Conservation (phyloP, 2,113 vertebrate genomes). For the Melanocharis versteri region DNA sequence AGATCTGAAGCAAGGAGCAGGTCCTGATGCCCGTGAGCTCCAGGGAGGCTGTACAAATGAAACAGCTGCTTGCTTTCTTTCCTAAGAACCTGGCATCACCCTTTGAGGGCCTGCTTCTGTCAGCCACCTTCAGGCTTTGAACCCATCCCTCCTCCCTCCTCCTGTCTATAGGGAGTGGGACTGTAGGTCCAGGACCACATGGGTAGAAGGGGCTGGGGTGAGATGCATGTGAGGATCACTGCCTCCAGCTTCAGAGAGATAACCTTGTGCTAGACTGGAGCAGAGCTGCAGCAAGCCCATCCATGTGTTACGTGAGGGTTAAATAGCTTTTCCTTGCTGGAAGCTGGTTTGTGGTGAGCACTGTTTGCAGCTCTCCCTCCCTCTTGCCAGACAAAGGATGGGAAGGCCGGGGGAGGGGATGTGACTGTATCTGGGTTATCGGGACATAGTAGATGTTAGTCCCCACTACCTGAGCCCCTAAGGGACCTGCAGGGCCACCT, state of each 20-base stretch:
- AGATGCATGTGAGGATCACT: fast-evolving
- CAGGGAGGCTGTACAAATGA: neutral
- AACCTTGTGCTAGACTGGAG: neutral
- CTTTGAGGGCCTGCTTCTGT: neutral
- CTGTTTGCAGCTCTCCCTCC: conserved; percentile 5
- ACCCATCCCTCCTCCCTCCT: neutral
- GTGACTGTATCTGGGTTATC: conserved; percentile 16
- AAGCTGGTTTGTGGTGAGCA: neutral
- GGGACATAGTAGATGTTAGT: neutral
- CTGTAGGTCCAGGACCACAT: fast-evolving
- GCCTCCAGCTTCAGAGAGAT: neutral
- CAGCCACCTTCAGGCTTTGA: neutral
- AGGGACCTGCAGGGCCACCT: neutral
- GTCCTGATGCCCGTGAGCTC: neutral
- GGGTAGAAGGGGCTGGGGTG: neutral
- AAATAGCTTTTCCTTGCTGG: neutral
- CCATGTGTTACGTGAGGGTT: neutral
- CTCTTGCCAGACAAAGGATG: conserved; percentile 40
- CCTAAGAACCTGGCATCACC: neutral
- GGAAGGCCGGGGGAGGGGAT: conserved; percentile 39
- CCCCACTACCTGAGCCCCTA: neutral
- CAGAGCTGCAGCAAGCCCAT: fast-evolving
- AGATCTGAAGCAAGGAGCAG: neutral
- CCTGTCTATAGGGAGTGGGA: neutral
- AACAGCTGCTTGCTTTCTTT: neutral